Percentiles rank a stretch among this genome's conserved stretches.
Evolutionary conservation across 2,888 invertebrate genomes (phyloP).

Genomic region (Eulithis prunata): DNA sequence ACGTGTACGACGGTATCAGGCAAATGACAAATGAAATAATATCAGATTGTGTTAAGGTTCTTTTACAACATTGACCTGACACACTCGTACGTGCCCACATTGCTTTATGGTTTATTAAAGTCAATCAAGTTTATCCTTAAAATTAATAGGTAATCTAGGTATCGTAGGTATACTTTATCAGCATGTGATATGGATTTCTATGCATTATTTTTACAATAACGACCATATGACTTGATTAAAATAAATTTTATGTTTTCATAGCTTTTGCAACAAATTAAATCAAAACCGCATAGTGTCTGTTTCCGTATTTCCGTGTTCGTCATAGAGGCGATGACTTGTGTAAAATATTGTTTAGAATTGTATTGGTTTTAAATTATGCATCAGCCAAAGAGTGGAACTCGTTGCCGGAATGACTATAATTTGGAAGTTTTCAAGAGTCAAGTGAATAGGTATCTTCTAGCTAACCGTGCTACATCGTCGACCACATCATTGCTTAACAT

Average conservation of each 20-base stretch:
- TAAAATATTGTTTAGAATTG: neutral
- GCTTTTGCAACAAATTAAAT: neutral
- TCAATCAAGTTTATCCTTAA: slow-evolving; percentile 19
- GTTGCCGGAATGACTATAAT: no score
- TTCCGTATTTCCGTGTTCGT: neutral
- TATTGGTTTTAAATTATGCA: neutral
- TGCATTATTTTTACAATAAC: neutral
- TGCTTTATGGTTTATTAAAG: slow-evolving; percentile 8
- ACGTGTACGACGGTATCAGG: no score
- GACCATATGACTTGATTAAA: neutral
- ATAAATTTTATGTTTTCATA: neutral
- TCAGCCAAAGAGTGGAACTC: no score
- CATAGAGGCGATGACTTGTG: neutral
- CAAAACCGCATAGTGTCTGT: neutral
- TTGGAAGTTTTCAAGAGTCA: no score
- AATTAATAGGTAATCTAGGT: neutral
- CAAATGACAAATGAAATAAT: neutral
- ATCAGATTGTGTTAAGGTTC: slow-evolving; percentile 1
- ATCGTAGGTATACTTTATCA: slow-evolving; percentile 1
- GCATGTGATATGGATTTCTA: neutral
- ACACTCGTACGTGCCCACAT: slow-evolving; percentile 19
- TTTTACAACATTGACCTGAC: slow-evolving; percentile 18
- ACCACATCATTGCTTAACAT: no score
- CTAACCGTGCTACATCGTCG: no score
- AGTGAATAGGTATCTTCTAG: no score